Evolutionary conservation across 1,140 invertebrate genomes (phyloP), one percentile per base, ranked within the genome.

Genomic region (Bombus ignitus): DNA sequence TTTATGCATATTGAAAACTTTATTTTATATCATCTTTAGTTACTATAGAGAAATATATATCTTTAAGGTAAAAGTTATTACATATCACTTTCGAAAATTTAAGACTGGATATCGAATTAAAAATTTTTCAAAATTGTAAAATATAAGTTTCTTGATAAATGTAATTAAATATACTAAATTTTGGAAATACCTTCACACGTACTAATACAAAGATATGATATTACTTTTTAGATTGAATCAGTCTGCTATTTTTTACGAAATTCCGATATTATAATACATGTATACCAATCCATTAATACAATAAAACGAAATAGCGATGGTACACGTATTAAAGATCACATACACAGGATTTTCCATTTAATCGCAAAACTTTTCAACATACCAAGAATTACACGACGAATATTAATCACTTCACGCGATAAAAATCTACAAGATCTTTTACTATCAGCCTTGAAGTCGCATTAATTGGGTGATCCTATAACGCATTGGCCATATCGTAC

Each of bases 211-310:
- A 66, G 39, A 32, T 15, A 59, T 35, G 65, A 79, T 79, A 62
- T 84, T 79, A 37, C 82, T 70, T 84, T 83, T 71, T 76, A 35
- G 77, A 70, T 22, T 28, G 12, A 9, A 10, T 74, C 73, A 35
- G 32, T 53, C 3, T 35, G 35, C 10, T 37, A 59, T n/a, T 8
- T 77, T 59, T 76, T 39, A 57, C 35, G 22, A 32, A 28, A 76
- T 76, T 76, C 35, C 8, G 47, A 77, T 25, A 53, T 22, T 53
- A 22, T 47, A 47, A 47, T 18, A 47, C 15, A 47, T 53, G 1
- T 22, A 13, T 59, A 28, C 25, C 9, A 59, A 59, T 59, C 9
- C 57, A 59, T 59, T 28, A 18, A 59, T 28, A 62, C 10, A n/a
- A 32, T 32, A 32, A 62, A 13, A 79, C 25, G 15, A 84, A 37